Base-by-base conservation (phyloP, 2,797 vertebrate genomes). In the Premnoplex brunnescens region DNA sequence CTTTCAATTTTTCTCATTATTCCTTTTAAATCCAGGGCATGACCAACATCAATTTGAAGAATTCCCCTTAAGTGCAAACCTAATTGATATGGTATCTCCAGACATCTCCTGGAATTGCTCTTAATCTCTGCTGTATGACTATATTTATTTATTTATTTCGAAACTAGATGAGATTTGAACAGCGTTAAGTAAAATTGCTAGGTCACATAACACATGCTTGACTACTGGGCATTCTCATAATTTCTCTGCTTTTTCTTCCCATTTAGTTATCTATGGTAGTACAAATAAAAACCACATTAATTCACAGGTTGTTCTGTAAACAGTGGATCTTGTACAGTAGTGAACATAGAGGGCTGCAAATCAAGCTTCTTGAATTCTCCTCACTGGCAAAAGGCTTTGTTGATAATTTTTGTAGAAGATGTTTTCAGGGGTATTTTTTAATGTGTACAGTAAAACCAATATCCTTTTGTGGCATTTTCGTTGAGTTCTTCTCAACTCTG, bases 371-470 rank as follows among this genome's bases (percentile, higher is more conserved):
- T 71, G 16, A 18, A 55, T 71, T 63, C 7, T 69, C 4, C 4
- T 66, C 15, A 14, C 3, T 36, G 8, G 19, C 14, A 59, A 67
- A 77, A 62, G 2, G 1, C 3, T 66, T 60, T 54, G 12, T 14
- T 66, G 55, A 5, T 69, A n/a, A 28, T n/a, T 60, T 92, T 76
- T 52, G 27, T 15, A 43, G 4, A 28, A 6, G 5, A 26, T 0
- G 0, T 26, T 59, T 56, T 58, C 24, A 17, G 13, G 8, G 3
- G 0, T 27, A 17, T 15, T 81, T 81, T 81, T 85, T 44, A 75
- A 58, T 43, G 34, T 0, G 0, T 18, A 27, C 2, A 13, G 16
- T 49, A 56, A 27, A 85, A 9, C 4, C 1, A 21, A 5, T 5
- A 54, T 32, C 3, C 1, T 3, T 43, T 66, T 63, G 12, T 24